Percentiles rank a stretch among this genome's conserved stretches.
Conservation (phyloP, 2,888 invertebrate species). For the Melipona bicolor region DNA sequence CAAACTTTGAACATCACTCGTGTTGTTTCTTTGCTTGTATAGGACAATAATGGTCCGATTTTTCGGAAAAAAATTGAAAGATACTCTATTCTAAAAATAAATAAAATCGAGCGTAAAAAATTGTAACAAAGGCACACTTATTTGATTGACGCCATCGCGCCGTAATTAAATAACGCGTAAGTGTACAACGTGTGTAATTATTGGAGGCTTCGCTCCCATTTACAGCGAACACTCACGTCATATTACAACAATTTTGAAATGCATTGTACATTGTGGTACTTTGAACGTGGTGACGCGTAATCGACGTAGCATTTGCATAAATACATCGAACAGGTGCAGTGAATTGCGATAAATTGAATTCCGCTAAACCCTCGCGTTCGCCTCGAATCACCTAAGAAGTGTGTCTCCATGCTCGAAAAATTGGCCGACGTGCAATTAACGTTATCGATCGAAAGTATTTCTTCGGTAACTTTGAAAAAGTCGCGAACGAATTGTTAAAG, state of each 20-base stretch:
- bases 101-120: background rate
- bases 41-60: too few species aligned
- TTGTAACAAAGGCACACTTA: background rate
- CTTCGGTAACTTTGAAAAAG: too few species aligned
- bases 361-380: background rate
- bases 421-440: too few species aligned
- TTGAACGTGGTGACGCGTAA: constrained; percentile 51
- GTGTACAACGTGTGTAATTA: background rate
- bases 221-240: background rate
- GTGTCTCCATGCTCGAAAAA: background rate
- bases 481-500: too few species aligned
- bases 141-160: background rate
- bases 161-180: background rate
- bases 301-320: constrained; percentile 62
- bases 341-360: constrained; percentile 54
- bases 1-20: too few species aligned
- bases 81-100: too few species aligned
- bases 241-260: constrained; percentile 25
- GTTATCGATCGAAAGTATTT: too few species aligned
- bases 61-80: too few species aligned
- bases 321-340: constrained; percentile 54
- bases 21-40: too few species aligned
- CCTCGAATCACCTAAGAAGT: constrained; percentile 18
- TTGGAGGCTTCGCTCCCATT: background rate
- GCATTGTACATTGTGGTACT: constrained; percentile 13